phyloP scores from a whole-genome alignment of 2,888 invertebrate species.

The Anticlea derivata region DNA sequence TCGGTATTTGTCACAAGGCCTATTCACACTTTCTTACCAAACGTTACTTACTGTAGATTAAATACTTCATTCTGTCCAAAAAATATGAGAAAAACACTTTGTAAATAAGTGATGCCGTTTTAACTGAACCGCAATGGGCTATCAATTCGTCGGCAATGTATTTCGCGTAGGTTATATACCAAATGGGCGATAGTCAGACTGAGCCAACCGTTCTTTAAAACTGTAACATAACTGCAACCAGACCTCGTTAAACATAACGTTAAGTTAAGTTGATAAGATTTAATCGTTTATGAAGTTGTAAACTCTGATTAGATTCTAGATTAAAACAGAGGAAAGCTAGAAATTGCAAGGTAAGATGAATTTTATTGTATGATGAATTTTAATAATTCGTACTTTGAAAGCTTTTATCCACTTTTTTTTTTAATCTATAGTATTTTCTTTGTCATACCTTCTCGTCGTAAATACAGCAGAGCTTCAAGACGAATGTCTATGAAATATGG shows the following conservation, averaged over 20 bases:
- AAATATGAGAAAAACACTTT: too few relatives aligned
- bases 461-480: too few relatives aligned
- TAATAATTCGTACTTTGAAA: not conserved
- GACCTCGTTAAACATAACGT: slow-evolving; percentile 28
- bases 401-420: too few relatives aligned
- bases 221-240: slow-evolving; percentile 27
- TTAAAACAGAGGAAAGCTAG: slow-evolving; percentile 8
- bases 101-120: too few relatives aligned
- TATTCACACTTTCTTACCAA: slow-evolving; percentile 21
- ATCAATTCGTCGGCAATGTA: too few relatives aligned
- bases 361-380: not conserved
- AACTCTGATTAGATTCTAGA: slow-evolving; percentile 28
- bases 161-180: too few relatives aligned
- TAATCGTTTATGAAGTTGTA: slow-evolving; percentile 27
- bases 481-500: too few relatives aligned
- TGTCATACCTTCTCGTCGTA: too few relatives aligned
- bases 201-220: not conserved
- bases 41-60: not conserved
- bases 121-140: too few relatives aligned
- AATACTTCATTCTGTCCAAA: not conserved
- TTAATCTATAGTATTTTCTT: too few relatives aligned
- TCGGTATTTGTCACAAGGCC: slow-evolving; percentile 64
- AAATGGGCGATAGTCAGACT: not conserved
- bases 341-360: slow-evolving; percentile 6
- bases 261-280: slow-evolving; percentile 34